Evolutionary conservation across 2,797 vertebrate genomes (phyloP).

Genomic region (Geotrypetes seraphini): DNA sequence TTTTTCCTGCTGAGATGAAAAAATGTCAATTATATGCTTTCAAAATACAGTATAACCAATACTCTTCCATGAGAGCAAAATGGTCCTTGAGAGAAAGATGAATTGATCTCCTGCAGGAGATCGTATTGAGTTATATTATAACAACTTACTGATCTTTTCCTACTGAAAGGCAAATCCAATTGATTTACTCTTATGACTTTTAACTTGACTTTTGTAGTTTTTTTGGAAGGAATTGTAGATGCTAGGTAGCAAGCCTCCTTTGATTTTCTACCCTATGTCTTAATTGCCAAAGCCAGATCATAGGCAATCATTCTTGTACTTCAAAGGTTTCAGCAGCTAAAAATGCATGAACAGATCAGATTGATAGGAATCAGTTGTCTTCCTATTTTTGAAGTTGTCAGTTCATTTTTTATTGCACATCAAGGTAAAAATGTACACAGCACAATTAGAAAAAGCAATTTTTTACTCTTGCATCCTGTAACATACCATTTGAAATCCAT

Average conservation of each 20-base stretch:
- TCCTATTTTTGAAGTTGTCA: constrained; percentile 36
- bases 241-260: constrained; percentile 39
- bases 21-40: constrained; percentile 7
- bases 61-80: constrained; percentile 30
- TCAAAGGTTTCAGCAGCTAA: constrained; percentile 41
- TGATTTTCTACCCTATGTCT: constrained; percentile 53
- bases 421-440: constrained; percentile 34
- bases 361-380: constrained; percentile 35
- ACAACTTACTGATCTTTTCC: constrained; percentile 39
- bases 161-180: constrained; percentile 43
- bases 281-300: constrained; percentile 46
- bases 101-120: constrained; percentile 36
- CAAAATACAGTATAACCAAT: constrained; percentile 1
- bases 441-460: constrained; percentile 23
- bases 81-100: constrained; percentile 28
- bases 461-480: constrained; percentile 20
- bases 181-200: constrained; percentile 44
- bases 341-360: constrained; percentile 28
- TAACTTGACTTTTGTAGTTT: constrained; percentile 19
- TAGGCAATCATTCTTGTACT: constrained; percentile 35
- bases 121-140: constrained; percentile 39
- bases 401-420: constrained; percentile 42
- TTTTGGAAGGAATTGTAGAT: constrained; percentile 24
- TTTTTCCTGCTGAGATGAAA: constrained; percentile 21
- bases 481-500: constrained; percentile 8